These are phyloP conservation scores for Drosophila paramelanica DNA, from an alignment of 2,888 invertebrate species.

Conservation along the genomic window DNA sequence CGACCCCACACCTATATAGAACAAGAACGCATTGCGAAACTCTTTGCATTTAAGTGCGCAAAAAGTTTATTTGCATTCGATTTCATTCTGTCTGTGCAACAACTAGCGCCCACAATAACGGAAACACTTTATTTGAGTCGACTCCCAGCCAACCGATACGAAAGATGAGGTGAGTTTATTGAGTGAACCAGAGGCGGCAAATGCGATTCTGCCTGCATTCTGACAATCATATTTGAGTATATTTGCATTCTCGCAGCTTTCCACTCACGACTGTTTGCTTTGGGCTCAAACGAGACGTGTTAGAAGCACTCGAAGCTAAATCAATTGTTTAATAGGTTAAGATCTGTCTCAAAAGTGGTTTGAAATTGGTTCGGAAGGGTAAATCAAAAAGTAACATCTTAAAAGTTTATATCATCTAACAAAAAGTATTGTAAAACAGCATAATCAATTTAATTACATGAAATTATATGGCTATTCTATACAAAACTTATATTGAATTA, in stretches of 20 bases:
- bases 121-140: slow-evolving; percentile 14
- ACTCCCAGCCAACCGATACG: slow-evolving; percentile 13
- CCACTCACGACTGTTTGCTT: neutral
- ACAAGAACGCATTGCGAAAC: slow-evolving; percentile 35
- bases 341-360: neutral
- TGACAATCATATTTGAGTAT: slow-evolving; percentile 21
- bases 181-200: slow-evolving; percentile 7
- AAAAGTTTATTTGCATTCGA: slow-evolving; percentile 60
- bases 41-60: slow-evolving; percentile 57
- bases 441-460: too few species aligned
- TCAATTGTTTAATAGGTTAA: neutral
- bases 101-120: neutral
- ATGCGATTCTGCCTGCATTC: slow-evolving; percentile 8
- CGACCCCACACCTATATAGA: neutral
- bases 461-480: too few species aligned
- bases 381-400: neutral
- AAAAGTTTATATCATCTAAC: too few species aligned
- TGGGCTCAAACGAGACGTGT: neutral
- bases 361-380: neutral
- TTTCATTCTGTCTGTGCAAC: slow-evolving; percentile 32
- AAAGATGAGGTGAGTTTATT: slow-evolving; percentile 2
- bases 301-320: neutral
- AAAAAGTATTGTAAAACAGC: too few species aligned
- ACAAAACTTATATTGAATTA: neutral
- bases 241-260: neutral